Conservation (phyloP, 37 sponge, comb jelly and placozoan genomes). For the Aphrocallistes beatrix region DNA sequence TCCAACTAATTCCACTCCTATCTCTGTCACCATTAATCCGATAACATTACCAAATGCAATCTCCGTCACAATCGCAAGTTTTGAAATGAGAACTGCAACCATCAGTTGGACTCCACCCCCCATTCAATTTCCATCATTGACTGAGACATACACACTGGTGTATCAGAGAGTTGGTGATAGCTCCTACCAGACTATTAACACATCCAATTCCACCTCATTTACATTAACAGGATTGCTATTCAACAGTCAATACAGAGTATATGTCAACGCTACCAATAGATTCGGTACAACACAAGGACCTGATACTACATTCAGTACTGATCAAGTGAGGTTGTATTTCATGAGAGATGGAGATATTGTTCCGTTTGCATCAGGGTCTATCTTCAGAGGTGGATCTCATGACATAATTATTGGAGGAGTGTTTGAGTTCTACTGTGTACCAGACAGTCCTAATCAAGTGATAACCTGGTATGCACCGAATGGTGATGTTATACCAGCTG, state of each 20-base stretch:
- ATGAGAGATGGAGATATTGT: neutral
- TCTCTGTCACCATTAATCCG: neutral
- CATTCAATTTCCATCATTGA: neutral
- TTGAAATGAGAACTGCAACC: neutral
- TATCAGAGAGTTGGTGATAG: neutral
- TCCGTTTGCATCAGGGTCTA: neutral
- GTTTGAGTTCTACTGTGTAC: neutral
- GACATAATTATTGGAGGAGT: neutral
- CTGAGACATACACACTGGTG: neutral
- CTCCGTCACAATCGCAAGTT: neutral
- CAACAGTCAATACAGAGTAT: neutral
- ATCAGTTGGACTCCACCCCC: neutral
- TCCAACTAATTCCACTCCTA: neutral
- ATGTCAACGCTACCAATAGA: neutral
- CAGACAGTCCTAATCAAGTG: constrained; percentile 1
- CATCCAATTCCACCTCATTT: neutral
- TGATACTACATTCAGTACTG: neutral
- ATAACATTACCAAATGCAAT: neutral
- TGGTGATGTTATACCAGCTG: neutral
- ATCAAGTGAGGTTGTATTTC: neutral
- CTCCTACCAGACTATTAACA: neutral
- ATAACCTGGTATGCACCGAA: neutral
- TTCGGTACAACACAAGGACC: neutral
- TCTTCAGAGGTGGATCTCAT: neutral
- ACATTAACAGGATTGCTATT: neutral